These are phyloP conservation scores for Camelus dromedarius DNA, from an alignment of 2,113 vertebrate genomes.

Conservation along the genomic window DNA sequence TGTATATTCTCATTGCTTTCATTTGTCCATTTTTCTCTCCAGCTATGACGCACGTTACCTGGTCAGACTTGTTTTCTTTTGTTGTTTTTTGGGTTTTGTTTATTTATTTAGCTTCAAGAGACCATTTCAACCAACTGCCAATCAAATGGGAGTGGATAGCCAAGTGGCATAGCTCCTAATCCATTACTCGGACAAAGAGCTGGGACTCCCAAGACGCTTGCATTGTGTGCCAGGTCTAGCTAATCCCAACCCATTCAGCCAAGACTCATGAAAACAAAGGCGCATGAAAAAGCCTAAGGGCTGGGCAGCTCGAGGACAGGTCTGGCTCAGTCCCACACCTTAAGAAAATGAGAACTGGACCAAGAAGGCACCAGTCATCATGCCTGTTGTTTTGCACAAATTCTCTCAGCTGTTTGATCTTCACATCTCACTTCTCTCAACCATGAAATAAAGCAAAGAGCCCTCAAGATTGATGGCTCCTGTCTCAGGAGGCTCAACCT, in stretches of 20 bases:
- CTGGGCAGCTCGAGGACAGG: not conserved
- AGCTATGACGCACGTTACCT: not conserved
- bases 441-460: not conserved
- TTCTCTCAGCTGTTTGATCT: not conserved
- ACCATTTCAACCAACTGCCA: not conserved
- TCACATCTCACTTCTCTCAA: not conserved
- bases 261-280: not conserved
- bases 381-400: not conserved
- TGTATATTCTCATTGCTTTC: not conserved
- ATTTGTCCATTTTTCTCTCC: not conserved
- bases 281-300: not conserved
- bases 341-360: not conserved
- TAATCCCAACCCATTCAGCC: not conserved
- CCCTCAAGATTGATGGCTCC: not conserved
- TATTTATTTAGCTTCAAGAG: slow-evolving; percentile 42
- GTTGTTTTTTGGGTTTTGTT: not conserved
- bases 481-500: not conserved
- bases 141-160: not conserved
- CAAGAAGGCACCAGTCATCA: not conserved
- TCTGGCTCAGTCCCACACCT: not conserved
- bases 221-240: not conserved
- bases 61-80: not conserved
- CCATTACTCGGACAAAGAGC: not conserved
- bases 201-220: not conserved
- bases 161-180: not conserved